Percentiles rank a stretch among this genome's conserved stretches.
Conservation (phyloP, 2,888 invertebrate species). For the Drosophila aldrichi region DNA sequence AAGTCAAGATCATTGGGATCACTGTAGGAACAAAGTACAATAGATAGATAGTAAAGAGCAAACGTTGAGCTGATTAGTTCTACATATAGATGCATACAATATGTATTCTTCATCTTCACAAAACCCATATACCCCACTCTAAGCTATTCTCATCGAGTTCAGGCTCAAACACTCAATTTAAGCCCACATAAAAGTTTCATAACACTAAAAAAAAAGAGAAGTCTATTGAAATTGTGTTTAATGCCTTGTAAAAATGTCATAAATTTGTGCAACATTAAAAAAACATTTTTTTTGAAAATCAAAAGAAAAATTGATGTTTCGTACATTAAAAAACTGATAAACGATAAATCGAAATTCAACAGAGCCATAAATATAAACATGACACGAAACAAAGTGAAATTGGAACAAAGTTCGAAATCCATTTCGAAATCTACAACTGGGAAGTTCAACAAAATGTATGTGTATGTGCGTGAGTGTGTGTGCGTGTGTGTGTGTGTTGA, state of each 20-base stretch:
- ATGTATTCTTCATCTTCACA: no score
- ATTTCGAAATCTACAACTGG: constrained; percentile 71
- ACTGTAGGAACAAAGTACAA: neutral
- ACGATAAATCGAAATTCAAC: constrained; percentile 5
- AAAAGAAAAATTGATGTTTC: neutral
- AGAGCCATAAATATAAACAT: constrained; percentile 26
- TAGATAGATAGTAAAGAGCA: neutral
- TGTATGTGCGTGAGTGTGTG: constrained; percentile 3
- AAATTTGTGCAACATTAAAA: constrained; percentile 27
- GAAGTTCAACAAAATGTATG: constrained; percentile 44
- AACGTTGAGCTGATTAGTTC: no score
- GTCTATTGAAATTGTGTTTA: constrained; percentile 9
- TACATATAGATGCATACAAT: no score
- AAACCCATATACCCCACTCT: neutral
- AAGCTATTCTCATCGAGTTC: neutral
- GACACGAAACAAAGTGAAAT: constrained; percentile 67
- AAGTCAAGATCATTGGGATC: no score
- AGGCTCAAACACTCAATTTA: neutral
- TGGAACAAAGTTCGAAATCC: constrained; percentile 73
- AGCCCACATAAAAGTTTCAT: neutral
- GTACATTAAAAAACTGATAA: constrained; percentile 8
- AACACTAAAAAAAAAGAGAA: neutral
- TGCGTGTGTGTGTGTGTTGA: constrained; percentile 2
- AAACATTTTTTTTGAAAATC: neutral
- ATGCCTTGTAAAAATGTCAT: constrained; percentile 30